Percentiles rank a stretch among this genome's conserved stretches.
These are phyloP conservation scores for Alethe castanea DNA, from an alignment of 2,113 vertebrate species.

Conservation along the genomic window DNA sequence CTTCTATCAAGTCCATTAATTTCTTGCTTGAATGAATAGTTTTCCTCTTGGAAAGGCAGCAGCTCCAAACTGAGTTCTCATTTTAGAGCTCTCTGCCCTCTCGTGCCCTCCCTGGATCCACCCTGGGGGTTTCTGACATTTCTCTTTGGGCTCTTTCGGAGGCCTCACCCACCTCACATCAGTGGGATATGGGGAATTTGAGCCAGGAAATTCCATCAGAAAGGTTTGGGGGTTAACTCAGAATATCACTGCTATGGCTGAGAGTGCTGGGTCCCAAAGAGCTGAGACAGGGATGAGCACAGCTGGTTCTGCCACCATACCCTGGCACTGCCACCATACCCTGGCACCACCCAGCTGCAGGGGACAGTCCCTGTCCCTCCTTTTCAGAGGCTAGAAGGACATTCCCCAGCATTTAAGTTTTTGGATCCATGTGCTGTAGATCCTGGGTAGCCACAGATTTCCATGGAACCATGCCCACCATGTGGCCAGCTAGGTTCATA, in stretches of 20 bases:
- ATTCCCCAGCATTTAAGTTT: background rate
- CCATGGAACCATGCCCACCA: background rate
- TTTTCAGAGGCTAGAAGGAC: background rate
- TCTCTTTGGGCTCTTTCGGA: background rate
- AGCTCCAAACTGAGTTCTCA: background rate
- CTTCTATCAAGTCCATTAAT: background rate
- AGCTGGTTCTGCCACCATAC: background rate
- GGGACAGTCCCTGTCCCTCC: background rate
- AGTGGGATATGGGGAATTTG: background rate
- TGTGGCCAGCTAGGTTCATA: background rate
- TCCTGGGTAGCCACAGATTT: background rate
- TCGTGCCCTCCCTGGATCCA: background rate
- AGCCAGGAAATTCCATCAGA: background rate
- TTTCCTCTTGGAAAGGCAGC: background rate
- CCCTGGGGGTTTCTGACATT: background rate
- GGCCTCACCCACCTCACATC: background rate
- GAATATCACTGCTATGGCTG: background rate
- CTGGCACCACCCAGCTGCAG: background rate
- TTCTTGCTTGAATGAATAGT: background rate
- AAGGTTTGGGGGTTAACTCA: fast-evolving
- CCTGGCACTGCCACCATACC: background rate
- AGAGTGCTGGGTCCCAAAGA: background rate
- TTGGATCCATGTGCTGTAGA: background rate
- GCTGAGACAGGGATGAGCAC: background rate
- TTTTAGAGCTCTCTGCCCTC: background rate